Evolutionary conservation across 2,797 vertebrate species (phyloP).

Genomic region (Jordanella pulchra): DNA sequence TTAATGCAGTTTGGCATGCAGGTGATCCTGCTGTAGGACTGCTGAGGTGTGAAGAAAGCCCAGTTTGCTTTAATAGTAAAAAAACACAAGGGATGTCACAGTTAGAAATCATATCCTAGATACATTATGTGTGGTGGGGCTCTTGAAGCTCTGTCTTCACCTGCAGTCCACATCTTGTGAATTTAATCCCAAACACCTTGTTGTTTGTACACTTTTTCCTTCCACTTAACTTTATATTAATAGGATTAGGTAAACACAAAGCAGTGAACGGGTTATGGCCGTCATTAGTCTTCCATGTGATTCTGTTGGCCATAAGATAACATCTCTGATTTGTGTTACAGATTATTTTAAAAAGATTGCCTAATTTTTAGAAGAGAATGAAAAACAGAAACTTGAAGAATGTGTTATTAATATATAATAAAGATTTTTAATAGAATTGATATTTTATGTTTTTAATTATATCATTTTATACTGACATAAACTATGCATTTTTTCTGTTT

Average conservation of each 20-base stretch:
- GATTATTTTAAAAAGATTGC: background rate
- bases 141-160: too few species aligned
- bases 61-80: background rate
- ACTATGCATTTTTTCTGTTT: too few species aligned
- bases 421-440: too few species aligned
- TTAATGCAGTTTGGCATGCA: background rate
- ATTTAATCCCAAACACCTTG: background rate
- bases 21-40: too few species aligned
- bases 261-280: too few species aligned
- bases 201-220: background rate
- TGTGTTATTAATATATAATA: too few species aligned
- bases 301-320: background rate
- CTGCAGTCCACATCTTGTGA: too few species aligned
- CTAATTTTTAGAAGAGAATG: too few species aligned
- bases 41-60: background rate
- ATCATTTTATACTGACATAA: too few species aligned
- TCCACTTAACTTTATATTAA: background rate
- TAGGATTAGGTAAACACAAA: background rate
- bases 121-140: background rate
- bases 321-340: background rate
- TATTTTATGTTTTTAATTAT: too few species aligned
- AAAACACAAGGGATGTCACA: background rate
- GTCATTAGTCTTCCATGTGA: background rate
- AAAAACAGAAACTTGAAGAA: too few species aligned
- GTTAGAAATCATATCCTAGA: background rate